Evolutionary conservation across 2,113 vertebrate species (phyloP), one percentile per base, ranked within the genome.

Genomic region (Himantopus leucocephalus): DNA sequence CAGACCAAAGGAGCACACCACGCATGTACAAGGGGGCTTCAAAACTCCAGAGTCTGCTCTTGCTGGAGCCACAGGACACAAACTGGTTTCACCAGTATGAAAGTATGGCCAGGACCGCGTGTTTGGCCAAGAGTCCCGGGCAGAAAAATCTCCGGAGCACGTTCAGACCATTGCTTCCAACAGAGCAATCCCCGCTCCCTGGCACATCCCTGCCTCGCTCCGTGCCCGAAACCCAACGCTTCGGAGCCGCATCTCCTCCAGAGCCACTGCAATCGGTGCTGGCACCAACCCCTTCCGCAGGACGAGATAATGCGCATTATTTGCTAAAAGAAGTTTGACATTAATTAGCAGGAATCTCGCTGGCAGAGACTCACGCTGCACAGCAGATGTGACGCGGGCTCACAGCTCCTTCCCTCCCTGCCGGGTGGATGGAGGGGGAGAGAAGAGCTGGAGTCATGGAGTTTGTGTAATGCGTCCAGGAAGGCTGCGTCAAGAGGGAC

Each of bases 311-410:
- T 95, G 90, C 59, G 71, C 92, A 74, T 94, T 95, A 96, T 97
- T 96, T 97, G 96, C 96, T 92, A 90, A 93, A 97, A 90, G 91
- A 95, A 96, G 82, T 96, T 95, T 96, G 97, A 98, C 96, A 84
- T 97, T 97, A 97, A 97, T 97, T 97, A 98, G 96, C 94, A 95
- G 93, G 91, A 88, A 95, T 81, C 76, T 92, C 47, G 1, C 91
- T 81, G 94, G 94, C 94, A 91, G 22, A 93, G 80, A 14, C 83
- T 93, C 96, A 73, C 72, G 74, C 95, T 71, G 95, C 0, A 90
- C 91, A 93, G 91, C 97, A 98, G 97, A 96, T 97, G 96, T 75
- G 91, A 48, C 23, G 67, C 21, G 0, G 93, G 92, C 94, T 97
- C 96, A 74, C 92, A 86, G 95, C 92, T 97, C 86, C 89, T 96